Conservation (phyloP, 2,888 invertebrate genomes). For the Helobdella robusta region DNA sequence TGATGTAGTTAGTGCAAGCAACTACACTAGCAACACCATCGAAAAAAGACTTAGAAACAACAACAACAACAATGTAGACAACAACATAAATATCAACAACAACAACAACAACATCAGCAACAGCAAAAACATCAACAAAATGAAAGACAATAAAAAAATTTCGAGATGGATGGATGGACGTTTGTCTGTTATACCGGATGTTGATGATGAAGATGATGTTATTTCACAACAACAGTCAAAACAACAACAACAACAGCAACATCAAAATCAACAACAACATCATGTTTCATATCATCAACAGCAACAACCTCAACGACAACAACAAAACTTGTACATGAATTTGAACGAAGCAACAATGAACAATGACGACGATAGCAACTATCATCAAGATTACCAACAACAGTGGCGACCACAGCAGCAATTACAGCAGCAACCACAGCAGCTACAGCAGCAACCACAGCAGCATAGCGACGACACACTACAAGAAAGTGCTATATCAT, state of each 20-base stretch:
- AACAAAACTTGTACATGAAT: no score
- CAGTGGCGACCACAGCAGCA: background rate
- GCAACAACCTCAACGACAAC: background rate
- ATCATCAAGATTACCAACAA: no score
- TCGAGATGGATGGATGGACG: conserved; percentile 45
- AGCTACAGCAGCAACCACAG: background rate
- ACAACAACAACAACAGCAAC: background rate
- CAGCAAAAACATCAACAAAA: background rate
- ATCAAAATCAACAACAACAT: background rate
- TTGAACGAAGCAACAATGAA: background rate
- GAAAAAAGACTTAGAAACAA: background rate
- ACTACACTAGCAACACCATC: background rate
- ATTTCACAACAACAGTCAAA: background rate
- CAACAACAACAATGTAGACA: background rate
- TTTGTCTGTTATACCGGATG: conserved; percentile 82
- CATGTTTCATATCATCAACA: background rate
- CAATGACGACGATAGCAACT: background rate
- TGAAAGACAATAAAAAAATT: background rate
- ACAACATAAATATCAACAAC: background rate
- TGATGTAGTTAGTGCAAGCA: conserved; percentile 70
- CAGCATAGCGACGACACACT: background rate
- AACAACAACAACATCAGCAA: no score
- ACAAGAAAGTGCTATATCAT: conserved; percentile 4
- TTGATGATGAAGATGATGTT: background rate
- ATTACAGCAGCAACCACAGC: background rate